Base-by-base conservation (phyloP, 1,140 invertebrate species). In the Drosophila paulistorum region DNA sequence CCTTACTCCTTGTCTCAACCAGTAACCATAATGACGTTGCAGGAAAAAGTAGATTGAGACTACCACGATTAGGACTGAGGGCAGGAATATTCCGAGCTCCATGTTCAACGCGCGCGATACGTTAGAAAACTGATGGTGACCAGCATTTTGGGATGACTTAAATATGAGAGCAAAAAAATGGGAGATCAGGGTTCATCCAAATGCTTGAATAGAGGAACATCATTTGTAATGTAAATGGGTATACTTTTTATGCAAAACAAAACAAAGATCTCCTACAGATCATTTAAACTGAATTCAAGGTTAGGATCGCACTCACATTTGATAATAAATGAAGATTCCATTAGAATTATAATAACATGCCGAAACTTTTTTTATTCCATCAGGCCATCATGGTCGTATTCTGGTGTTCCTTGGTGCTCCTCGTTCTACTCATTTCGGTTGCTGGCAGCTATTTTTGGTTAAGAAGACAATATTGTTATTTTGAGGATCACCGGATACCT, bases 1-100 rank as follows among this genome's bases (percentile, higher is more conserved):
- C 0, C 85, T 80, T 0, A 94, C 86, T 17, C 92, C 90, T 30
- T 77, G 89, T 7, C 68, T 79, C 51, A 68, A 76, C 93, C 93
- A 94, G 68, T 90, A 92, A 42, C 55, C 62, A 69, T 77, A 92
- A 51, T 91, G 77, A 10, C 62, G 62, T 9, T 75, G 26, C 33
- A 91, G 61, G 2, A 64, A 33, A 42, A 37, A 62, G n/a, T 68
- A 61, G n/a, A 4, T 7, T 0, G 51, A 23, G 30, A 55, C 11
- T 35, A 87, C n/a, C 0, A 84, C n/a, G 10, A 61, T 2, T 3
- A 30, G 2, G 5, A 69, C 5, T 5, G 68, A 9, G 0, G 74
- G 58, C 17, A 89, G 20, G 11, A 78, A 11, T 11, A 68, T 30
- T 64, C 55, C 68, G 33, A 74, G 39, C 7, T 64, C 48, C 84